Base-by-base conservation (phyloP, 2,888 invertebrate genomes). In the Coelopa pilipes region DNA sequence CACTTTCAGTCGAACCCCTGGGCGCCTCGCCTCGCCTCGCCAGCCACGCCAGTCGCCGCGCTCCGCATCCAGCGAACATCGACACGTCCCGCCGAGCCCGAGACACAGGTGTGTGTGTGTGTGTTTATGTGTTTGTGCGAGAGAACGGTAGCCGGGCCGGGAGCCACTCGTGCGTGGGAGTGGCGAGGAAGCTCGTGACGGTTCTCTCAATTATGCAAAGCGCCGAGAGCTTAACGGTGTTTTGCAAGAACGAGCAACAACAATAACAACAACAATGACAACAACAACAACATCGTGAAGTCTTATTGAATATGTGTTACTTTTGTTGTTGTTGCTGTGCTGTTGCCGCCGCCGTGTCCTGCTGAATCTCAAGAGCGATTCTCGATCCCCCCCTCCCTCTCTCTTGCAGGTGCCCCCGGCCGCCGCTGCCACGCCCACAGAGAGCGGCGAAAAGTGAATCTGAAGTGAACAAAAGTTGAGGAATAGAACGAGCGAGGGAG, bases 1-100 rank as follows among this genome's bases (percentile, higher is more conserved):
- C 85, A 84, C 84, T 84, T 85, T 84, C 82, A 80, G 78, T 77
- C 79, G 80, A 79, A 76, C 81, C 79, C 78, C 66, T 70, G 62
- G 74, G 75, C 75, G 76, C 76, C 75, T 75, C 70, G 68, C 69
- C 72, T 74, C 72, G 71, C n/a, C 66, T 19, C 49, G 15, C 49
- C 21, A 55, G 60, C 45, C 49, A 34, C 34, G 34, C 11, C 24
- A 53, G n/a, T 17, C 53, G 50, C 34, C 49, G 34, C 34, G 34
- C 34, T 34, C 34, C 34, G 34, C 4, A 34, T 7, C 34, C 34
- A 34, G 34, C 34, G 34, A 34, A 34, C 24, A 57, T 24, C 65
- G 65, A 46, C 65, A 59, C 65, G 66, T 59, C 46, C 46, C 57
- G 50, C 67, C 66, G 57, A 71, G n/a, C 4, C n/a, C 70, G 65